Percentiles rank a stretch among this genome's conserved stretches.
Conservation (phyloP, 2,797 vertebrate species). For the Silurus lanzhouensis region DNA sequence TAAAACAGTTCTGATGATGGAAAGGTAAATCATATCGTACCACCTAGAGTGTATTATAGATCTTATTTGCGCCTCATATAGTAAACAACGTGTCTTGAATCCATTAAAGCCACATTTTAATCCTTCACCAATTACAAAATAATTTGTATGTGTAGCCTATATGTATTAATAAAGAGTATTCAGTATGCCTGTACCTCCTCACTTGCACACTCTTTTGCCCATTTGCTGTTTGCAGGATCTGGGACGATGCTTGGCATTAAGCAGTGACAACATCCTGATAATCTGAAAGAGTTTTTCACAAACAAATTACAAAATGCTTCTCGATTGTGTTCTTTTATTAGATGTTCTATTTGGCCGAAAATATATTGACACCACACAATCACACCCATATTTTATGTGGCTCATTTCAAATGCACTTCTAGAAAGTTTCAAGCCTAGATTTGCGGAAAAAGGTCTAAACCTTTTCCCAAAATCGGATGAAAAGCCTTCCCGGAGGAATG, state of each 20-base stretch:
- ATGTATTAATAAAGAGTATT: background rate
- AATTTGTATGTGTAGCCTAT: too few relatives aligned
- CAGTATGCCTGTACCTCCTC: conserved; percentile 71
- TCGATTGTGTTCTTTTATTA: background rate
- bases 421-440: background rate
- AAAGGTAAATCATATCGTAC: background rate
- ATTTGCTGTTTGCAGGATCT: conserved; percentile 90
- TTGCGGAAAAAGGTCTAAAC: background rate
- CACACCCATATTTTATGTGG: background rate
- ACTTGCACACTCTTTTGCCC: conserved; percentile 77
- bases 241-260: conserved; percentile 78
- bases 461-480: background rate
- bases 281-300: conserved; percentile 53
- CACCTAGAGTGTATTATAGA: background rate
- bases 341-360: background rate
- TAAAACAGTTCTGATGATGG: background rate
- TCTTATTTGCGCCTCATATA: background rate
- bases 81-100: background rate
- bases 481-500: background rate
- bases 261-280: conserved; percentile 50
- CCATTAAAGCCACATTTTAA: background rate
- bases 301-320: conserved; percentile 7
- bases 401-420: background rate
- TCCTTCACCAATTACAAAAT: background rate
- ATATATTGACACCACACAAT: background rate